Base-by-base conservation (phyloP, 1,140 invertebrate species). In the Tetramorium parvispinum region DNA sequence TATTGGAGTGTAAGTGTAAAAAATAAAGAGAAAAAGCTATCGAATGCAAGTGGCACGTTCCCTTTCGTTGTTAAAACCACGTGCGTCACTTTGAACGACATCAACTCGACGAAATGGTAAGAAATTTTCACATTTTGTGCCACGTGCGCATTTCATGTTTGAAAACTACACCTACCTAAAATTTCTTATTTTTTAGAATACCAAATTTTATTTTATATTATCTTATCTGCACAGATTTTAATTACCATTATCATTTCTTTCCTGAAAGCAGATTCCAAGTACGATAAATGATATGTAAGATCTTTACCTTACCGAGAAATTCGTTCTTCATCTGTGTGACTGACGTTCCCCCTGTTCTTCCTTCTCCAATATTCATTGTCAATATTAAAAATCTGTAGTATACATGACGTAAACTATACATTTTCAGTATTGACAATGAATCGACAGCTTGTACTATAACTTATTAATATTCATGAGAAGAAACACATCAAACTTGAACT, bases 71-170 rank as follows among this genome's bases (percentile, higher is more conserved):
- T 6, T 73, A 59, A 73, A 37, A 49, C 21, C 11, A 49, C 53
- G n/a, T 7, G 18, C 24, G 2, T 81, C 18, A 21, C 6, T 32
- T 55, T 57, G 21, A 82, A 57, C 18, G 2, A 46, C 3, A 1
- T 57, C 51, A 37, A 75, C 4, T 37, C 27, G 7, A 37, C 18
- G 8, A 73, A 75, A 83, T 83, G 79, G 79, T 83, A 83, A 83
- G 79, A 83, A 21, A 79, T 37, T 21, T 6, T 55, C 61, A 32
- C n/a, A n/a, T 71, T 32, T n/a, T 27, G 16, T 13, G 21, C 10
- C 10, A 46, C 43, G 32, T 32, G 32, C 3, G 11, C 6, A 21
- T 21, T 37, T 66, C 3, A 40, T 4, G 2, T 11, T 21, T 24
- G 2, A 13, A 10, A 37, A 7, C 18, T n/a, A 11, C n/a, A 10